Evolutionary conservation across 1,140 invertebrate species (phyloP).

Genomic region (Bombus vancouverensis): DNA sequence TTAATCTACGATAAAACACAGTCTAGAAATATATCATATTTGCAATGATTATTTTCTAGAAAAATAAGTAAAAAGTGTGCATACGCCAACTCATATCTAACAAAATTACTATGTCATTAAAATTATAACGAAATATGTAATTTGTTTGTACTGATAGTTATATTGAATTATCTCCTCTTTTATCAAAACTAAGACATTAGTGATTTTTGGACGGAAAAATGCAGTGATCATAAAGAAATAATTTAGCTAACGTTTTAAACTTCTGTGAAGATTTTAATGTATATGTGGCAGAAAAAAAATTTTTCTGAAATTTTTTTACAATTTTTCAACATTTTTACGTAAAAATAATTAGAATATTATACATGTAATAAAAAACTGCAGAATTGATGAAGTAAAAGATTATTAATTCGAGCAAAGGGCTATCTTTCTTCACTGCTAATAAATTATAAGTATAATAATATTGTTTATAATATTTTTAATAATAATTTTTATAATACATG

Average conservation of each 20-base stretch:
- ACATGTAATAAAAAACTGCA: background rate
- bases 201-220: slow-evolving; percentile 38
- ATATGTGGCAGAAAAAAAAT: background rate
- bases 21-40: slow-evolving; percentile 18
- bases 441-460: slow-evolving; percentile 44
- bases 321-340: background rate
- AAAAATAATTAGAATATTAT: slow-evolving; percentile 23
- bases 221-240: slow-evolving; percentile 29
- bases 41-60: slow-evolving; percentile 1
- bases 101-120: background rate
- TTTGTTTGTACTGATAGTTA: slow-evolving; percentile 40
- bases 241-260: slow-evolving; percentile 17
- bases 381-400: slow-evolving; percentile 10
- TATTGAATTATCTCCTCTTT: slow-evolving; percentile 2
- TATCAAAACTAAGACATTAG: slow-evolving; percentile 14
- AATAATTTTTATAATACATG: slow-evolving; percentile 11
- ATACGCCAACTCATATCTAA: background rate
- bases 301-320: background rate
- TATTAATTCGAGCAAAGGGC: slow-evolving; percentile 34
- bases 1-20: slow-evolving; percentile 9
- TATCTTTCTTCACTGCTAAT: slow-evolving; percentile 32
- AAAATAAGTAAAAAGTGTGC: slow-evolving; percentile 36
- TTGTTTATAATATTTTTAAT: background rate
- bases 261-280: background rate
- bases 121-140: slow-evolving; percentile 24